Evolutionary conservation across 2,113 vertebrate species (phyloP).

Genomic region (Gymnorhina tibicen): DNA sequence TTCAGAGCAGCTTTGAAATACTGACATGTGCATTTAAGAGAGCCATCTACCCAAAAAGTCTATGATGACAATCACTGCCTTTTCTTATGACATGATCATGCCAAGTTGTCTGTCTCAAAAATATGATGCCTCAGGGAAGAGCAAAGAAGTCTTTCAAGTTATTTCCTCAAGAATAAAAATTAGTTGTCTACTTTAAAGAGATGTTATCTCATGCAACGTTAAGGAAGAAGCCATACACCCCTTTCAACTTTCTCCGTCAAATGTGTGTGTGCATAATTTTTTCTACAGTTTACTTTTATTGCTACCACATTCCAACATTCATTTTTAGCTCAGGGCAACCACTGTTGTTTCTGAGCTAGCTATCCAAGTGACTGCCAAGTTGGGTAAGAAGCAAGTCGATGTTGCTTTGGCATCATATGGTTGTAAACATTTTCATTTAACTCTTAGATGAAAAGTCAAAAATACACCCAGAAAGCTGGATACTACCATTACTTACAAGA

Average conservation of each 20-base stretch:
- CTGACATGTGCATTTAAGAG: neutral
- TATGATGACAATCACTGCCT: conserved; percentile 24
- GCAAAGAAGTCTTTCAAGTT: conserved; percentile 32
- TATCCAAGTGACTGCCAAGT: conserved; percentile 38
- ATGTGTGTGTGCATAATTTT: conserved; percentile 29
- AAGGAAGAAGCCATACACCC: conserved; percentile 1
- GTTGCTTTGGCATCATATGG: conserved; percentile 23
- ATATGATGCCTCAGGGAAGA: conserved; percentile 33
- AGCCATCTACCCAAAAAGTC: neutral
- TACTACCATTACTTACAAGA: neutral
- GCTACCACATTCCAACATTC: conserved; percentile 38
- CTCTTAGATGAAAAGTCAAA: neutral
- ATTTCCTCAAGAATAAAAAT: conserved; percentile 48
- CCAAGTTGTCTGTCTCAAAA: conserved; percentile 45
- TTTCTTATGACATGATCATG: conserved; percentile 22
- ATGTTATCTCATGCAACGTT: neutral
- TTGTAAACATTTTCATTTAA: conserved; percentile 51
- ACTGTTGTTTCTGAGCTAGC: conserved; percentile 37
- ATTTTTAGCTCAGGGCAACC: conserved; percentile 56
- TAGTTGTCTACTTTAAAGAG: conserved; percentile 38
- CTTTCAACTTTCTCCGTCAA: conserved; percentile 4
- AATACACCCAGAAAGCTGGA: neutral
- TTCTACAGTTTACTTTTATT: conserved; percentile 58
- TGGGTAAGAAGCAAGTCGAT: conserved; percentile 44
- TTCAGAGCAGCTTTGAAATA: neutral